These are phyloP conservation scores for Lepus timidus DNA, from an alignment of 2,113 vertebrate genomes.

Conservation along the genomic window DNA sequence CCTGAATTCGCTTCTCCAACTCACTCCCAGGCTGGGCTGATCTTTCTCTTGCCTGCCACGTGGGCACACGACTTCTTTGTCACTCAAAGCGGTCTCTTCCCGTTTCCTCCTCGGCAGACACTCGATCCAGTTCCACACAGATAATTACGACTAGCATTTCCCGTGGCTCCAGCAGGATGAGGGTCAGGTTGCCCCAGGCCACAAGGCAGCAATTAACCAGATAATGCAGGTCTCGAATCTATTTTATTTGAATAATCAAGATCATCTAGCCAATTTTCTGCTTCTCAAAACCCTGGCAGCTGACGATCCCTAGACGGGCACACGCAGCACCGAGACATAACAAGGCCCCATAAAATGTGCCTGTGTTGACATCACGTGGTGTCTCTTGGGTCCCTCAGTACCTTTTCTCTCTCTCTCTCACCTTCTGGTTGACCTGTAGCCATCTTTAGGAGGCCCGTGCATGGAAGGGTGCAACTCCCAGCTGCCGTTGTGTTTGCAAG, in stretches of 20 bases:
- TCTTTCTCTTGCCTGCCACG: not conserved
- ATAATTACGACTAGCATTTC: slow-evolving; percentile 64
- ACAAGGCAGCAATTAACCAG: slow-evolving; percentile 62
- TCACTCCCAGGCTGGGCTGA: not conserved
- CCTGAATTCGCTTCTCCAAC: slow-evolving; percentile 12
- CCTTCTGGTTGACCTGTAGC: not conserved
- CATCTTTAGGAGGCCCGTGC: not conserved
- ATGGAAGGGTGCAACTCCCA: not conserved
- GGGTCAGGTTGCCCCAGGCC: slow-evolving; percentile 1
- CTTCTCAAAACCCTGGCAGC: not conserved
- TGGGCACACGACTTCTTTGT: not conserved
- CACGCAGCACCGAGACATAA: not conserved
- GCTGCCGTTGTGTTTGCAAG: slow-evolving; percentile 44
- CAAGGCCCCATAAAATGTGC: not conserved
- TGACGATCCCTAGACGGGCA: not conserved
- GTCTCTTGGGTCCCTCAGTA: not conserved
- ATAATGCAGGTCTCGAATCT: slow-evolving; percentile 22
- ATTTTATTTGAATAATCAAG: slow-evolving; percentile 62
- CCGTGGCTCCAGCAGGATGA: slow-evolving; percentile 51
- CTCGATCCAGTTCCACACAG: slow-evolving; percentile 45
- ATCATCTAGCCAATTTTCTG: slow-evolving; percentile 36
- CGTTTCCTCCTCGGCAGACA: slow-evolving; percentile 37
- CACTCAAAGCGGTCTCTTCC: slow-evolving; percentile 40
- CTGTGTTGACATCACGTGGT: not conserved
- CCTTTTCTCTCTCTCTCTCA: not conserved